A percentile compares a stretch with the other conserved stretches of the same genome.
phyloP scores from a whole-genome alignment of 2,113 vertebrate species.

The Rhodinocichla rosea region DNA sequence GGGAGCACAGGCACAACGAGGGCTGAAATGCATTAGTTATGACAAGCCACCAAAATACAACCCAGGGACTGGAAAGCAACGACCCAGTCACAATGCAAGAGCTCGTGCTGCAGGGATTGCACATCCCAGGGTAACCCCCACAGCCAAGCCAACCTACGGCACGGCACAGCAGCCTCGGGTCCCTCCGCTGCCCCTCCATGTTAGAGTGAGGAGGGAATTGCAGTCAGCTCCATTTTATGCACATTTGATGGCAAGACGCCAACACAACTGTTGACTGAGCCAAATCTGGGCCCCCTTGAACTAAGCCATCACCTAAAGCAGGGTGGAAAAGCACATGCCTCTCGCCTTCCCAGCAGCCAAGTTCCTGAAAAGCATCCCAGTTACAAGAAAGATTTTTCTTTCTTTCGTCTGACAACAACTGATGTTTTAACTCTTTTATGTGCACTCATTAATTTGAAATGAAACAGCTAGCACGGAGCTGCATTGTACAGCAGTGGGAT shows the following conservation, averaged over 20 bases:
- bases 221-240: conserved; percentile 65
- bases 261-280: conserved; percentile 51
- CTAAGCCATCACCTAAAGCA: conserved; percentile 59
- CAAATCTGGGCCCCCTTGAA: conserved; percentile 63
- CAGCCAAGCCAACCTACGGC: neutral
- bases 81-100: neutral
- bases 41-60: conserved; percentile 11
- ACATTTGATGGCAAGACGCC: conserved; percentile 40
- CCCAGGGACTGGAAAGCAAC: neutral
- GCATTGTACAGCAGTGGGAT: neutral
- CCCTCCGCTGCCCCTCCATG: conserved; percentile 17
- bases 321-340: conserved; percentile 56
- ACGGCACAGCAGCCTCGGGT: neutral
- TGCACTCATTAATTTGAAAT: neutral
- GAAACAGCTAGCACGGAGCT: neutral
- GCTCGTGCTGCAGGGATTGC: neutral
- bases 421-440: conserved; percentile 2
- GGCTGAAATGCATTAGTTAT: neutral
- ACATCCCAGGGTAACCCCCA: neutral
- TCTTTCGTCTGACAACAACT: neutral
- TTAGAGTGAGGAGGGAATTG: conserved; percentile 5
- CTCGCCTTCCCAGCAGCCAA: conserved; percentile 19
- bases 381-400: neutral
- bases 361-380: conserved; percentile 64
- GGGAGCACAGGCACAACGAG: neutral